Conservation (phyloP, 2,113 vertebrate genomes). For the Agapornis roseicollis region DNA sequence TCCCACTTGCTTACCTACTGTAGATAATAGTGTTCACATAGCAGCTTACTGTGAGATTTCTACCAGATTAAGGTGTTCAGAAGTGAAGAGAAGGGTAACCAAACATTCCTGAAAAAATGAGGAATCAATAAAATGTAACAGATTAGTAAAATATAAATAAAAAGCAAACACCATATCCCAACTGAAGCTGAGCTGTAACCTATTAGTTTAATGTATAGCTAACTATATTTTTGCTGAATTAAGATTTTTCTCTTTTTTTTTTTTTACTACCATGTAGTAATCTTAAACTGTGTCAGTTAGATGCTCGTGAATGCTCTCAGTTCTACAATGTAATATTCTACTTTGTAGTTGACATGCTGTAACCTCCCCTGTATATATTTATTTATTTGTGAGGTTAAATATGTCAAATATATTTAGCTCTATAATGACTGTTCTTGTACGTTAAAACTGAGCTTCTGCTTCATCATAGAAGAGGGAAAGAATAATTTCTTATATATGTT, state of each 20-base stretch:
- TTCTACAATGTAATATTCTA: conserved; percentile 43
- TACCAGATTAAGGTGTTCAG: not conserved
- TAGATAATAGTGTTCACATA: conserved; percentile 56
- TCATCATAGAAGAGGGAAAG: conserved; percentile 31
- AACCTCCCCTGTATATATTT: conserved; percentile 79
- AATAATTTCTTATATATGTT: conserved; percentile 50
- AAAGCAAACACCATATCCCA: not conserved
- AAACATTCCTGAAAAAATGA: conserved; percentile 23
- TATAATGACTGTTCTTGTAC: conserved; percentile 30
- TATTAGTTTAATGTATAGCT: conserved; percentile 27
- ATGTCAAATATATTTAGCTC: conserved; percentile 67
- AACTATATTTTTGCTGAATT: conserved; percentile 41
- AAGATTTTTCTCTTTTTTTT: conserved; percentile 9
- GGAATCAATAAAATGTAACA: not conserved
- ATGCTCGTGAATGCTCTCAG: conserved; percentile 5
- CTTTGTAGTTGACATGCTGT: conserved; percentile 50
- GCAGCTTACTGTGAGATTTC: conserved; percentile 61
- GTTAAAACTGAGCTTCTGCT: conserved; percentile 56
- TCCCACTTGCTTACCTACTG: conserved; percentile 52
- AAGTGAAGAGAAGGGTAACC: not conserved
- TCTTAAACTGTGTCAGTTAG: conserved; percentile 40
- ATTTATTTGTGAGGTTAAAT: conserved; percentile 82
- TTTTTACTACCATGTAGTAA: conserved; percentile 71
- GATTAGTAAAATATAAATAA: not conserved
- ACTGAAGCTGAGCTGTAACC: conserved; percentile 7